phyloP scores from a whole-genome alignment of 2,797 vertebrate species.

The Onychomys leucogaster region DNA sequence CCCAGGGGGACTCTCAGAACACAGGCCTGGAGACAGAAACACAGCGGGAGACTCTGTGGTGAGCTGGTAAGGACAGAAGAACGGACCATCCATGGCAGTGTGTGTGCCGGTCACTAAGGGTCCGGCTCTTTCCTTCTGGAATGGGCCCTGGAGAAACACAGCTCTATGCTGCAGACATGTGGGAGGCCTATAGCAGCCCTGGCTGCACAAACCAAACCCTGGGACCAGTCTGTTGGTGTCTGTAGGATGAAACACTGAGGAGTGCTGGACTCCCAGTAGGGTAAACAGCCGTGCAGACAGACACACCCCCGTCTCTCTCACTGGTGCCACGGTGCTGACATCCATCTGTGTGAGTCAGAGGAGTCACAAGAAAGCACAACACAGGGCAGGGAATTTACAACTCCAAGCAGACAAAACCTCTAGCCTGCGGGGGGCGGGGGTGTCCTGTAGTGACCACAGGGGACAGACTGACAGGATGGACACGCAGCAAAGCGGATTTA shows the following conservation, averaged over 20 bases:
- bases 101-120: not conserved
- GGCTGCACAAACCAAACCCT: not conserved
- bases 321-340: not conserved
- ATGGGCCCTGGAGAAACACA: not conserved
- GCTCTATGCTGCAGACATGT: not conserved
- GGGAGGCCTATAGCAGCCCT: not conserved
- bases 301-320: not conserved
- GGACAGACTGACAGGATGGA: not conserved
- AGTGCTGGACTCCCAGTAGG: not conserved
- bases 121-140: not conserved
- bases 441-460: not conserved
- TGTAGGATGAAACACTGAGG: not conserved
- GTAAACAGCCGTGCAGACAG: not conserved
- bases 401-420: not conserved
- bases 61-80: too few species aligned
- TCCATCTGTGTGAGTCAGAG: not conserved
- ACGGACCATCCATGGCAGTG: not conserved
- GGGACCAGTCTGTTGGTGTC: not conserved
- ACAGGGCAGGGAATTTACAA: not conserved
- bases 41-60: not conserved
- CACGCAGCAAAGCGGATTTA: too few species aligned
- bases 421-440: not conserved
- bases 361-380: not conserved
- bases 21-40: not conserved
- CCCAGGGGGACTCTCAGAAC: accelerated